Evolutionary conservation across 2,888 invertebrate species (phyloP).

Genomic region (Spisula subtruncata): DNA sequence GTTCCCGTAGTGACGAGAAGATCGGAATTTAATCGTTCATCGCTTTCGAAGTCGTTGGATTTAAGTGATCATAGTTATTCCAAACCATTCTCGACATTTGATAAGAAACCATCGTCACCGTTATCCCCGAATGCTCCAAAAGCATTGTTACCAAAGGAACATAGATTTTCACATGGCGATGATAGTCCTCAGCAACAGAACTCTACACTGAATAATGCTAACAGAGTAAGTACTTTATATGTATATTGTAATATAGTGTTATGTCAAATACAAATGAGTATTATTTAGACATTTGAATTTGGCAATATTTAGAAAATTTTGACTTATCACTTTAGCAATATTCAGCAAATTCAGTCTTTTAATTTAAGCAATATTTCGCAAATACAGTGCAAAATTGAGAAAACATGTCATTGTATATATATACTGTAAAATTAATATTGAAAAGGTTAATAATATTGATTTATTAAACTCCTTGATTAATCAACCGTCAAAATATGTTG

Average conservation of each 20-base stretch:
- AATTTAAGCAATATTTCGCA: neutral
- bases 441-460: too few relatives aligned
- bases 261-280: neutral
- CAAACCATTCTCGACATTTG: constrained; percentile 38
- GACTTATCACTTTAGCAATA: neutral
- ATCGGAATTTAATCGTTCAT: constrained; percentile 46
- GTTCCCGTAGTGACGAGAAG: constrained; percentile 51
- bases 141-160: constrained; percentile 63
- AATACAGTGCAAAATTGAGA: neutral
- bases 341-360: neutral
- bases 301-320: too few relatives aligned
- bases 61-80: constrained; percentile 57
- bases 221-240: constrained; percentile 16
- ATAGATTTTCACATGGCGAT: constrained; percentile 41
- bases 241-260: neutral
- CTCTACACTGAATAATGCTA: neutral
- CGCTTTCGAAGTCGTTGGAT: constrained; percentile 66
- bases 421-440: too few relatives aligned
- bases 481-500: too few relatives aligned
- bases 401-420: neutral
- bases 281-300: too few relatives aligned
- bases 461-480: too few relatives aligned
- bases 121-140: constrained; percentile 65
- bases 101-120: constrained; percentile 58
- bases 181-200: neutral